These are phyloP conservation scores for Coreoperca whiteheadi DNA, from an alignment of 2,113 vertebrate genomes.

Conservation along the genomic window DNA sequence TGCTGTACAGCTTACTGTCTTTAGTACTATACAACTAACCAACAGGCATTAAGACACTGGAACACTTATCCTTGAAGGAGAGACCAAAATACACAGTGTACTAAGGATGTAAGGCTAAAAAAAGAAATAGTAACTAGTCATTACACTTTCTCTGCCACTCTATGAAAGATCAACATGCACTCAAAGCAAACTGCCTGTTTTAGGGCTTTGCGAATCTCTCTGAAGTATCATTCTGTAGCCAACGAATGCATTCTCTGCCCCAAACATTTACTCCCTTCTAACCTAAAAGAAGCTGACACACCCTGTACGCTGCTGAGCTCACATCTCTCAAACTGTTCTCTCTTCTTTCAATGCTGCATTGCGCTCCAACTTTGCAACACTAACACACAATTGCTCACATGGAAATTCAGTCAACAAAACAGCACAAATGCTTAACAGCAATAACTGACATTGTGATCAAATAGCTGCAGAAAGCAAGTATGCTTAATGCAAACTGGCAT, in stretches of 20 bases:
- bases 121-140: slow-evolving; percentile 55
- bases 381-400: neutral
- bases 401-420: neutral
- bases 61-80: slow-evolving; percentile 27
- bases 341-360: slow-evolving; percentile 11
- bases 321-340: slow-evolving; percentile 38
- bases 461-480: neutral
- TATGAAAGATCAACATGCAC: slow-evolving; percentile 46
- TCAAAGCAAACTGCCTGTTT: slow-evolving; percentile 51
- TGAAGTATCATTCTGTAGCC: slow-evolving; percentile 49
- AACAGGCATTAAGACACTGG: neutral
- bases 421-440: neutral
- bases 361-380: slow-evolving; percentile 11
- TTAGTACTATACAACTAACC: neutral
- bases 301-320: slow-evolving; percentile 50
- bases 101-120: slow-evolving; percentile 32
- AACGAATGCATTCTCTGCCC: too few species aligned
- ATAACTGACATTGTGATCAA: neutral
- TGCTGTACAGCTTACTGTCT: neutral
- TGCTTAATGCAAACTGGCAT: slow-evolving; percentile 1
- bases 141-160: slow-evolving; percentile 52
- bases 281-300: slow-evolving; percentile 53
- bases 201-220: slow-evolving; percentile 42
- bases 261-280: slow-evolving; percentile 57
- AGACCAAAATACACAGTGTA: slow-evolving; percentile 49